phyloP scores from a whole-genome alignment of 1,140 invertebrate species.

The Eupeodes corollae region DNA sequence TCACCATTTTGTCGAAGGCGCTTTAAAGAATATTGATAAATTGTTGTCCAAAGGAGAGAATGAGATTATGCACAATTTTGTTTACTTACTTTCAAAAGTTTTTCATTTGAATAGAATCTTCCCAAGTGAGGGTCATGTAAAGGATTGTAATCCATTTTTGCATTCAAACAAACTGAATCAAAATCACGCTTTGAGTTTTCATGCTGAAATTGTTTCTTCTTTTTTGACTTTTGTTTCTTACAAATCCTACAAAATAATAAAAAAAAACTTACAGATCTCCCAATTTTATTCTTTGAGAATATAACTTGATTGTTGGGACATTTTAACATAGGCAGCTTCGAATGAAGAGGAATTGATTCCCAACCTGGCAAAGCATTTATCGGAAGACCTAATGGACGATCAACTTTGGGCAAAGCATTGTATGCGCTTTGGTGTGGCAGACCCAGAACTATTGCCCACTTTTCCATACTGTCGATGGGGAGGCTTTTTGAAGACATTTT shows the following conservation, averaged over 20 bases:
- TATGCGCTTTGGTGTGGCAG: too few species aligned
- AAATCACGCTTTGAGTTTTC: conserved; percentile 27
- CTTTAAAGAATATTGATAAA: conserved; percentile 7
- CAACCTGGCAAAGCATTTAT: conserved; percentile 33
- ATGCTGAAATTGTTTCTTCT: conserved; percentile 16
- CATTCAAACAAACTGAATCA: conserved; percentile 13
- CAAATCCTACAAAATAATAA: not conserved
- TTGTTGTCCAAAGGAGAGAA: not conserved
- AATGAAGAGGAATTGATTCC: conserved; percentile 29
- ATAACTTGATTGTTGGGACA: conserved; percentile 32
- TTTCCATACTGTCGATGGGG: too few species aligned
- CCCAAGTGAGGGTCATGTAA: conserved; percentile 31
- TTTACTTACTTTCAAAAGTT: conserved; percentile 15
- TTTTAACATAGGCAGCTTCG: conserved; percentile 32
- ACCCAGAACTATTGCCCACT: too few species aligned
- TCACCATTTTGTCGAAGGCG: conserved; percentile 26
- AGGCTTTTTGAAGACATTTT: too few species aligned
- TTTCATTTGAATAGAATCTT: conserved; percentile 27
- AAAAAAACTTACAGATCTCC: conserved; percentile 18
- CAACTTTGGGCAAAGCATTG: not conserved
- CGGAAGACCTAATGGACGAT: conserved; percentile 17
- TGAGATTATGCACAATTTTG: not conserved
- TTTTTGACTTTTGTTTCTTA: not conserved
- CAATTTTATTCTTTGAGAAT: conserved; percentile 32
- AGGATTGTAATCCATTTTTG: conserved; percentile 27